A percentile compares a stretch with the other conserved stretches of the same genome.
Conservation (phyloP, 2,113 vertebrate species). For the Gobiocypris rarus region DNA sequence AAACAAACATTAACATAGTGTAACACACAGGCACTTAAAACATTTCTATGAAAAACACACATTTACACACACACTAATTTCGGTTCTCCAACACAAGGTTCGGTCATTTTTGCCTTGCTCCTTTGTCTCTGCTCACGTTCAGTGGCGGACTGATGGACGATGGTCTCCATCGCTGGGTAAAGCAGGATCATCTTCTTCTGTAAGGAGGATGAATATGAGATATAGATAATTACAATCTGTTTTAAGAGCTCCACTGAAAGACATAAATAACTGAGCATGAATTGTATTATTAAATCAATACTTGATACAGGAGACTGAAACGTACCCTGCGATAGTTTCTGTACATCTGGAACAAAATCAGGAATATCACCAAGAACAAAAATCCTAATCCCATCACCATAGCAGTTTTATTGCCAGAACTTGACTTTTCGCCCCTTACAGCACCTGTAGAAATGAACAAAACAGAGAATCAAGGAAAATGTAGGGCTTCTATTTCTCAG, state of each 20-base stretch:
- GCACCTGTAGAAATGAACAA: slow-evolving; percentile 57
- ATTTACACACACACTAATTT: slow-evolving; percentile 32
- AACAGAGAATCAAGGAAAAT: neutral
- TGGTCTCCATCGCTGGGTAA: slow-evolving; percentile 75
- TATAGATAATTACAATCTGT: neutral
- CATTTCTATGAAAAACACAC: neutral
- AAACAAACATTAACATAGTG: slow-evolving; percentile 37
- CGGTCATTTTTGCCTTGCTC: slow-evolving; percentile 35
- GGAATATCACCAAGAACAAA: slow-evolving; percentile 67
- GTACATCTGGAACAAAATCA: slow-evolving; percentile 71
- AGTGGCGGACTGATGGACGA: slow-evolving; percentile 69
- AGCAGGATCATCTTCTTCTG: slow-evolving; percentile 72
- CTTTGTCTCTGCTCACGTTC: slow-evolving; percentile 68
- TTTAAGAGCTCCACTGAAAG: neutral
- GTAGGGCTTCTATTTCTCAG: neutral
- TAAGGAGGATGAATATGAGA: slow-evolving; percentile 13
- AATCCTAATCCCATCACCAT: slow-evolving; percentile 61
- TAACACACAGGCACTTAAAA: slow-evolving; percentile 21
- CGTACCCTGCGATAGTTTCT: slow-evolving; percentile 75
- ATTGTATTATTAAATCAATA: neutral
- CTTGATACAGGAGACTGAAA: neutral
- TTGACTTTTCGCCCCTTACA: slow-evolving; percentile 46
- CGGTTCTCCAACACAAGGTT: neutral
- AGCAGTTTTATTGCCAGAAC: slow-evolving; percentile 19
- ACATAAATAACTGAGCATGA: neutral